Evolutionary conservation across 2,113 vertebrate genomes (phyloP), one percentile per base, ranked within the genome.

Genomic region (Merops nubicus): DNA sequence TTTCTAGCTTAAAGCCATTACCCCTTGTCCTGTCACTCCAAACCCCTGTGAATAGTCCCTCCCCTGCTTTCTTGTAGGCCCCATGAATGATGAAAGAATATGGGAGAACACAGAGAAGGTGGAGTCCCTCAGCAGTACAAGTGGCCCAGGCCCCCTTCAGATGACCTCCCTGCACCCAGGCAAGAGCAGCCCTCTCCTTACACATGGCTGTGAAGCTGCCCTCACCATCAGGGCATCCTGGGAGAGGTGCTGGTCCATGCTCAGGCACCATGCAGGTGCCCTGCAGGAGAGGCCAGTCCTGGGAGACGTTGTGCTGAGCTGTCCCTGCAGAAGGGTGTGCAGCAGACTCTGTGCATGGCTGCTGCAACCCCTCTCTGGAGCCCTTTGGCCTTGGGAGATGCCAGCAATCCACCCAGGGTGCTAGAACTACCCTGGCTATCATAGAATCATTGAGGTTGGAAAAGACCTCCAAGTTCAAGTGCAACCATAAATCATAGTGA

Each of bases 201-300:
- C 31, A 34, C 36, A 12, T 4, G 42, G 23, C 8, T n/a, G 34
- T 26, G 53, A 43, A 33, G 13, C 36, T 68, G 51, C 36, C 16
- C 20, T 68, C 43, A 21, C 26, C 53, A 7, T 31, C 33, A 16
- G 3, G 7, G 29, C 36, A 6, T 36, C 36, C 8, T 2, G 5
- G 45, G 36, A 50, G 53, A 86, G 72, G 28, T 19, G 29, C 29
- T 29, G 51, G 60, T 34, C 43, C 34, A 11, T 7, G 43, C 10
- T 18, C 50, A 15, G 4, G 25, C 22, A 29, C 50, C 1, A 0
- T 33, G 25, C 22, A n/a, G 38, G n/a, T 3, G 1, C 21, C 59
- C 31, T 42, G 25, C 26, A 26, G 5, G 29, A 77, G 26, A 40
- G 34, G 10, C 26, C 21, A 9, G 14, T 45, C 54, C 54, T 51